Conservation (phyloP, 2,113 vertebrate species). For the Barnardius zonarius region DNA sequence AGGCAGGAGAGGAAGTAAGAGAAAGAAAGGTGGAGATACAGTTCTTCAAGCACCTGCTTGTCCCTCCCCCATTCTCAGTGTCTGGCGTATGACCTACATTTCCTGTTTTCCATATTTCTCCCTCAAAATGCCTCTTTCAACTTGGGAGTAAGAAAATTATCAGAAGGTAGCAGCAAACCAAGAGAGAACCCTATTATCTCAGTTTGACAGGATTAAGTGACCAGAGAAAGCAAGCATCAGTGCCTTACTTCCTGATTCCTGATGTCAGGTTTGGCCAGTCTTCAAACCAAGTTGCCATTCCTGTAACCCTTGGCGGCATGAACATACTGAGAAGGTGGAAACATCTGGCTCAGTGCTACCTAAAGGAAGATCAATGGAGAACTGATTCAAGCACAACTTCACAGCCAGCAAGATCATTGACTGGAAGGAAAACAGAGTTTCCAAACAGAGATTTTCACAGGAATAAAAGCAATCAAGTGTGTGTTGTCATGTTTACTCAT, state of each 20-base stretch:
- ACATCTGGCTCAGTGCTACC: not conserved
- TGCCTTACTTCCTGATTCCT: not conserved
- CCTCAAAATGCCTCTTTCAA: not conserved
- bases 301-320: not conserved
- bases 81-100: not conserved
- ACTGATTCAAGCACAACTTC: not conserved
- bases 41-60: not conserved
- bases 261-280: too few relatives aligned
- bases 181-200: not conserved
- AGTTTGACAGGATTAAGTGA: not conserved
- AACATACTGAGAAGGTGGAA: not conserved
- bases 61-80: not conserved
- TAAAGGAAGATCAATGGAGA: not conserved
- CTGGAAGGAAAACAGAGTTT: not conserved
- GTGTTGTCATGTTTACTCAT: not conserved
- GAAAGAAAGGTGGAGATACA: not conserved
- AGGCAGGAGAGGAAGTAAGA: not conserved
- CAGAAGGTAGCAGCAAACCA: not conserved
- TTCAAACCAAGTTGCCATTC: not conserved
- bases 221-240: not conserved
- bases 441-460: not conserved
- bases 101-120: not conserved
- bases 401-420: not conserved
- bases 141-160: not conserved
- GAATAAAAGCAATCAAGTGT: not conserved